phyloP scores from a whole-genome alignment of 2,888 invertebrate species.

The Orthosia gracilis region DNA sequence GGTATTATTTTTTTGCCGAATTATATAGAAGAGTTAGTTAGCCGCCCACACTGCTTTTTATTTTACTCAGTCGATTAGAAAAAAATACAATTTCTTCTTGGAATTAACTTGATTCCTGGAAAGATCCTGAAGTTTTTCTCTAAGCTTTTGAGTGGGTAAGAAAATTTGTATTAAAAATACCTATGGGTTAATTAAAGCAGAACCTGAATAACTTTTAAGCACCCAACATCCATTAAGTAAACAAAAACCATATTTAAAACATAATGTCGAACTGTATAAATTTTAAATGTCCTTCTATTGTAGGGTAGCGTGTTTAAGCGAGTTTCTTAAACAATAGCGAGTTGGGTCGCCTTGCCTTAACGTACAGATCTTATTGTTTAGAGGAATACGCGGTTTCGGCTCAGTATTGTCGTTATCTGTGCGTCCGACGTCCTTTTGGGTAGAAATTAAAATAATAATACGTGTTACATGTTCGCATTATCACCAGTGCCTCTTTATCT shows the following conservation, averaged over 20 bases:
- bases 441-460: conserved; percentile 72
- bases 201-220: conserved; percentile 29
- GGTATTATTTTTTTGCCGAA: neutral
- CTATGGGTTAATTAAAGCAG: conserved; percentile 17
- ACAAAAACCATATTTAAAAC: conserved; percentile 54
- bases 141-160: neutral
- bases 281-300: conserved; percentile 65
- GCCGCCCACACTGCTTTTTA: neutral
- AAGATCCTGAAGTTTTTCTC: neutral
- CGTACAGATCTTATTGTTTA: conserved; percentile 74
- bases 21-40: neutral
- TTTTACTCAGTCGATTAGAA: neutral
- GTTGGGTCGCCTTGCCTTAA: conserved; percentile 73
- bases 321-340: conserved; percentile 71
- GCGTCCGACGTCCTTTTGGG: conserved; percentile 63
- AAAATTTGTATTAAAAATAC: neutral
- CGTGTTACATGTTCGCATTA: conserved; percentile 62
- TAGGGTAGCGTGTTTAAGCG: conserved; percentile 67
- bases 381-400: conserved; percentile 70
- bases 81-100: neutral
- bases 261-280: conserved; percentile 66
- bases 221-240: conserved; percentile 39
- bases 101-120: neutral
- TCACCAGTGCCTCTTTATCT: conserved; percentile 57
- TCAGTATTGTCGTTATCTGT: conserved; percentile 73